Evolutionary conservation across 2,797 vertebrate species (phyloP).

Genomic region (Mus caroli): DNA sequence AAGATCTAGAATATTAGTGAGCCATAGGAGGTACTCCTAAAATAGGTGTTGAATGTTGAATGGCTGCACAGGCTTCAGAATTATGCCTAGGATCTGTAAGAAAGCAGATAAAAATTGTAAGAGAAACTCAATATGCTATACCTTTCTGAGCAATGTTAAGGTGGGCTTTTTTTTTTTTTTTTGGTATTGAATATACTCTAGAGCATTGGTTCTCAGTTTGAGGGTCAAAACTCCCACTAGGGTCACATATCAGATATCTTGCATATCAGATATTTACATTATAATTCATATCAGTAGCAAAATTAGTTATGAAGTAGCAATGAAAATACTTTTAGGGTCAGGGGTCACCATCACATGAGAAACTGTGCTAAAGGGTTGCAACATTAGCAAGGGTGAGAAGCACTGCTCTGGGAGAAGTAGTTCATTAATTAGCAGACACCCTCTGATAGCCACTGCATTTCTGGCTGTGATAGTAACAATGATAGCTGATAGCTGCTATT

Average conservation of each 20-base stretch:
- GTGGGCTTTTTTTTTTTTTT: conserved; percentile 20
- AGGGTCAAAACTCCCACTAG: not conserved
- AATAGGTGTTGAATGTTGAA: not conserved
- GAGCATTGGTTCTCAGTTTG: not conserved
- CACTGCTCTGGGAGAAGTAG: conserved; percentile 8
- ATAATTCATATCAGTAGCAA: not conserved
- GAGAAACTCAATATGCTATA: conserved; percentile 20
- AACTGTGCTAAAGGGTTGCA: not conserved
- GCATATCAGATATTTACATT: not conserved
- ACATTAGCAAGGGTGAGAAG: not conserved
- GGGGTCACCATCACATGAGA: not conserved
- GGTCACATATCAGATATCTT: not conserved
- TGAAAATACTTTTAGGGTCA: not conserved
- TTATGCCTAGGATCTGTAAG: conserved; percentile 35
- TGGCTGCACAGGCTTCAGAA: not conserved
- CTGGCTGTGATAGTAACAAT: conserved; percentile 1
- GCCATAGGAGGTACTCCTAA: conserved; percentile 30
- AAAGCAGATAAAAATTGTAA: conserved; percentile 36
- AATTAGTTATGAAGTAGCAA: not conserved
- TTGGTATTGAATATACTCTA: conserved; percentile 47
- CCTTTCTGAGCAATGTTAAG: conserved; percentile 50
- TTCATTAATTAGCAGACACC: conserved; percentile 4
- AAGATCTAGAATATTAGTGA: conserved; percentile 37
- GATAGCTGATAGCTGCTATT: conserved; percentile 26
- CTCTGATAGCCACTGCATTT: not conserved